A percentile compares a stretch with the other conserved stretches of the same genome.
Evolutionary conservation across 2,888 invertebrate genomes (phyloP).

Genomic region (Lasioglossum figueresi): DNA sequence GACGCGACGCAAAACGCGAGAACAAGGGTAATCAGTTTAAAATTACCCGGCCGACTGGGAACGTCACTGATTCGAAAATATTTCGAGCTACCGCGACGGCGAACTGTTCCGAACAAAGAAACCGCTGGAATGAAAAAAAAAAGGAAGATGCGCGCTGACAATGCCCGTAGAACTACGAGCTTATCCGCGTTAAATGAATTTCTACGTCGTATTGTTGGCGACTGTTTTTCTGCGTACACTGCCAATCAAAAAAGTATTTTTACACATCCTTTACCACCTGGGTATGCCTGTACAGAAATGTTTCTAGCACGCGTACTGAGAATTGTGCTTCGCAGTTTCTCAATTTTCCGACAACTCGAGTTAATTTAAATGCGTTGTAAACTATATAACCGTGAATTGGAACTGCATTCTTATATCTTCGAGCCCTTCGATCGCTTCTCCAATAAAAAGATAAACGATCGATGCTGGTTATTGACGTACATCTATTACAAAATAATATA

Average conservation of each 20-base stretch:
- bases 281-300: not conserved
- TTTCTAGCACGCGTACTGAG: not conserved
- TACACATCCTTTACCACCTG: not conserved
- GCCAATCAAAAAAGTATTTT: not conserved
- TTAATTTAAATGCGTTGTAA: not conserved
- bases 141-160: not conserved
- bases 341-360: not conserved
- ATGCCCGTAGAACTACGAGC: not conserved
- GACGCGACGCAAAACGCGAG: constrained; percentile 11
- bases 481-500: not conserved
- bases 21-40: constrained; percentile 17
- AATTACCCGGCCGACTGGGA: not conserved
- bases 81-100: not conserved
- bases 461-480: not conserved
- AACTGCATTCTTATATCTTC: not conserved
- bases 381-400: not conserved
- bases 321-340: not conserved
- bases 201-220: not conserved
- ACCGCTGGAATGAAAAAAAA: not conserved
- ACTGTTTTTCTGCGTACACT: not conserved
- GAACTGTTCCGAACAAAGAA: not conserved
- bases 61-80: not conserved
- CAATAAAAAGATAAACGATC: not conserved
- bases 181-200: constrained; percentile 4
- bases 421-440: not conserved